These are phyloP conservation scores for Dipodomys spectabilis DNA, from an alignment of 2,113 vertebrate genomes.

Conservation along the genomic window DNA sequence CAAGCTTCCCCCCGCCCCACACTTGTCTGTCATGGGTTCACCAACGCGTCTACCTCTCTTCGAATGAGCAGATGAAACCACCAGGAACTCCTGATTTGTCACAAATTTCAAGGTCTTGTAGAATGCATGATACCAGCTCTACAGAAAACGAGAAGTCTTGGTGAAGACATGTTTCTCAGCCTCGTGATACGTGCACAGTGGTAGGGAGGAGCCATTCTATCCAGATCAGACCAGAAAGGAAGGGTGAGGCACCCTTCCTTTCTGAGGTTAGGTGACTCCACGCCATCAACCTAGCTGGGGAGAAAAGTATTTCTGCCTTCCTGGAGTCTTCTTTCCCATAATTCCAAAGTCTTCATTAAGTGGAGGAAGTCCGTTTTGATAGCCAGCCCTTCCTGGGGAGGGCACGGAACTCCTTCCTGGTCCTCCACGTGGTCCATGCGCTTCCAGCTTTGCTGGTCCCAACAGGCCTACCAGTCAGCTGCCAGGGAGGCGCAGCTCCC, in stretches of 20 bases:
- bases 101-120: not conserved
- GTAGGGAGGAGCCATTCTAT: not conserved
- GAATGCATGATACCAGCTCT: not conserved
- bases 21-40: not conserved
- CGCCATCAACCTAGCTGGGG: not conserved
- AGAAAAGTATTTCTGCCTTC: not conserved
- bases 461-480: no score
- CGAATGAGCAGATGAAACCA: not conserved
- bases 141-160: not conserved
- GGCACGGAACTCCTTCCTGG: not conserved
- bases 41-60: not conserved
- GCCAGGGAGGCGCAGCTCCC: no score
- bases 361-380: not conserved
- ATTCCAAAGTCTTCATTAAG: not conserved
- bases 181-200: not conserved
- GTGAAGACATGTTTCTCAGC: not conserved
- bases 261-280: not conserved
- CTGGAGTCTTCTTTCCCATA: not conserved
- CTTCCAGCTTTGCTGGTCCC: not conserved
- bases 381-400: not conserved
- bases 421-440: fast-evolving
- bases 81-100: not conserved
- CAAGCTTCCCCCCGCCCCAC: not conserved
- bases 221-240: not conserved
- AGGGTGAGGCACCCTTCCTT: not conserved